Percentiles rank a stretch among this genome's conserved stretches.
These are phyloP conservation scores for Drosophila kuntzei DNA, from an alignment of 2,888 invertebrate genomes.

Conservation along the genomic window DNA sequence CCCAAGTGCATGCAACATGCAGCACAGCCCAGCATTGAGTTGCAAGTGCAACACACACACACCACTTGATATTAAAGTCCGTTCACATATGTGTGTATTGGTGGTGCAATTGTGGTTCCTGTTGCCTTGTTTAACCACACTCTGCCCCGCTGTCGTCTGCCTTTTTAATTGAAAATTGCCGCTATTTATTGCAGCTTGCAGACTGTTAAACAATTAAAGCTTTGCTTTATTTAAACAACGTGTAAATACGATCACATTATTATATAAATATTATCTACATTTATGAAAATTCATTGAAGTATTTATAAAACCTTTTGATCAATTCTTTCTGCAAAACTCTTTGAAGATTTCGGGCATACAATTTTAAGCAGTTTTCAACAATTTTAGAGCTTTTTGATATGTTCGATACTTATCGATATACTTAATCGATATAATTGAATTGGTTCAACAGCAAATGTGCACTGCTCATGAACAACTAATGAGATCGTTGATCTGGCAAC, in stretches of 20 bases:
- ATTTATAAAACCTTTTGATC: neutral
- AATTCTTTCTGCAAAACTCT: neutral
- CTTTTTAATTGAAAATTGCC: conserved; percentile 37
- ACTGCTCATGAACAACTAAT: too few relatives aligned
- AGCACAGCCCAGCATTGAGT: conserved; percentile 21
- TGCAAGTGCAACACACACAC: conserved; percentile 46
- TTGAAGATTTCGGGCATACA: too few relatives aligned
- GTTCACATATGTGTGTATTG: conserved; percentile 7
- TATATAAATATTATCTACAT: neutral
- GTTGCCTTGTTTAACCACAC: conserved; percentile 22
- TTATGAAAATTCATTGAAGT: neutral
- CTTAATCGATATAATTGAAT: too few relatives aligned
- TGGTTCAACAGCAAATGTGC: too few relatives aligned
- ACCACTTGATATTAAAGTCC: conserved; percentile 62
- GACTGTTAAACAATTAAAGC: conserved; percentile 17
- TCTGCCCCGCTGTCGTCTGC: conserved; percentile 16
- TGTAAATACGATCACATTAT: neutral
- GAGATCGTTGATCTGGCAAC: too few relatives aligned
- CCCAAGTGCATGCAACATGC: conserved; percentile 59
- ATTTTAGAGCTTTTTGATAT: too few relatives aligned
- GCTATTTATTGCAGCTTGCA: conserved; percentile 37
- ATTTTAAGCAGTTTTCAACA: too few relatives aligned
- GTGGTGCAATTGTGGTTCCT: conserved; percentile 37
- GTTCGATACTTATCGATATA: too few relatives aligned
- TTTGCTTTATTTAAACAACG: neutral